phyloP scores from a whole-genome alignment of 2,113 vertebrate genomes.

The Chlorodrepanis virens region DNA sequence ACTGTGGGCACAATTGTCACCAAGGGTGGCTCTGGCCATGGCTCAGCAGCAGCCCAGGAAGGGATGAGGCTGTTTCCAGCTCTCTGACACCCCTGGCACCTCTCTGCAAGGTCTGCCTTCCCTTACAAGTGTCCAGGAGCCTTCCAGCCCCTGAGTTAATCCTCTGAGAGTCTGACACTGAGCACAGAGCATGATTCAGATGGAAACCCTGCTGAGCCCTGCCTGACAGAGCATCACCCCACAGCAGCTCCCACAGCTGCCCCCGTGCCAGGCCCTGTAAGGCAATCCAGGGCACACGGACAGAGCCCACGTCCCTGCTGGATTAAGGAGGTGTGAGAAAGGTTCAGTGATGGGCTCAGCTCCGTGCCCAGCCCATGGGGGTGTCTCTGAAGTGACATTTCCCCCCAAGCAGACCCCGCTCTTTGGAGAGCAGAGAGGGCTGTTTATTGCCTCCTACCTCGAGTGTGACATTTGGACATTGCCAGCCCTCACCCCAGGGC shows the following conservation, averaged over 20 bases:
- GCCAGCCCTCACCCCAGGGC: conserved; percentile 27
- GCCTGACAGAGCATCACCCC: background rate
- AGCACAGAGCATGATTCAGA: background rate
- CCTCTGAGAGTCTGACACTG: background rate
- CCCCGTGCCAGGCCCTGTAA: background rate
- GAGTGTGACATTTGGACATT: conserved; percentile 10
- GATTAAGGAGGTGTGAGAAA: background rate
- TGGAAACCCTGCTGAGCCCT: background rate
- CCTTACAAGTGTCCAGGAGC: background rate
- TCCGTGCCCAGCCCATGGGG: background rate
- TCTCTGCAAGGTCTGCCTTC: background rate
- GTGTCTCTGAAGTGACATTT: background rate
- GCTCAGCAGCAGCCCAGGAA: background rate
- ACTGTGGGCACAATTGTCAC: background rate
- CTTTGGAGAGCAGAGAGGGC: background rate
- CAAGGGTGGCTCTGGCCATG: background rate
- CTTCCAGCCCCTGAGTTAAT: background rate
- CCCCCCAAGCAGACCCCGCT: background rate
- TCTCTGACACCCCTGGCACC: background rate
- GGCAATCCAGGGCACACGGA: background rate
- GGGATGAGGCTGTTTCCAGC: background rate
- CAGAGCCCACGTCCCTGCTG: background rate
- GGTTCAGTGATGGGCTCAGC: background rate
- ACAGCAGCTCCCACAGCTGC: background rate
- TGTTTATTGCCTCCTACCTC: conserved; percentile 1